Base-by-base conservation (phyloP, 2,888 invertebrate species). In the Callinectes sapidus region DNA sequence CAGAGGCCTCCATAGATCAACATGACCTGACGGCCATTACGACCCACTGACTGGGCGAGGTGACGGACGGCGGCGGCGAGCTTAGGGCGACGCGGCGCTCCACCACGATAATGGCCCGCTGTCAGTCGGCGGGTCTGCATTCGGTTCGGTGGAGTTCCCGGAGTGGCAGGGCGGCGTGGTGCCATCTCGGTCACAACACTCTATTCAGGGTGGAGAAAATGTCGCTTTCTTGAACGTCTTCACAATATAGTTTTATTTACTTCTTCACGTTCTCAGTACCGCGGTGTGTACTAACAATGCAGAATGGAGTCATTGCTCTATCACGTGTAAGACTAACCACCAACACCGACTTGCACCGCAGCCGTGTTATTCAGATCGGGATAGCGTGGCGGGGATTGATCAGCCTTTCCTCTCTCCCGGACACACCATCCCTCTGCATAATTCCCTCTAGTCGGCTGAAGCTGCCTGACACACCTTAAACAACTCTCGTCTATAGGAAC, bases 21-120 rank as follows among this genome's bases (percentile, higher is more conserved):
- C 71, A n/a, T 77, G 71, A n/a, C 71, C 71, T 77, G 71, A 23
- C n/a, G 71, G 71, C 71, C 71, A 77, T 77, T 77, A 77, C 71
- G 71, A 77, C 28, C n/a, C 71, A 77, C 71, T 28, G 71, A 28
- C 71, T 77, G 71, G n/a, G 71, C 71, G 71, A 28, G 71, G 71
- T 77, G 71, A 77, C n/a, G 71, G 71, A 77, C 71, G 71, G 71
- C n/a, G n/a, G 71, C 28, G 71, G n/a, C n/a, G 32, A 23, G 71
- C 6, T n/a, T 28, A 23, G 71, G n/a, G 28, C 28, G 71, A 23
- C 71, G 71, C 23, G 71, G 71, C 71, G 71, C 71, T n/a, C n/a
- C 71, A 2, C 71, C n/a, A 28, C 71, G 71, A 23, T 77, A 77
- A 77, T 77, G 71, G 71, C 6, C 71, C 28, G 28, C 71, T 77